Evolutionary conservation across 2,888 invertebrate genomes (phyloP).

Genomic region (Minunthozetes semirufus): DNA sequence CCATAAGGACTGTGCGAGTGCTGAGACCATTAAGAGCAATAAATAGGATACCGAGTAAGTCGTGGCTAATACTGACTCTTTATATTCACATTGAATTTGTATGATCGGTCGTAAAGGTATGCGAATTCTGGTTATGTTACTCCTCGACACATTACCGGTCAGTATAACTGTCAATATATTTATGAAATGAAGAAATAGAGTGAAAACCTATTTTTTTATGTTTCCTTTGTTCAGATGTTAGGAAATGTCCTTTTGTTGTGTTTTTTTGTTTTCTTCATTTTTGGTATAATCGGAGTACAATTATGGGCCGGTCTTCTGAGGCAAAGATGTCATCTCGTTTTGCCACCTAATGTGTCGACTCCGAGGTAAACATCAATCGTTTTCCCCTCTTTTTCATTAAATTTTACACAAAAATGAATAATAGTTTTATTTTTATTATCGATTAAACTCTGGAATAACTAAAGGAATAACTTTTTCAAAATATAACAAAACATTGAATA

Average conservation of each 20-base stretch:
- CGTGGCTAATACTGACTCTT: not conserved
- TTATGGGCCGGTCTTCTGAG: conserved; percentile 96
- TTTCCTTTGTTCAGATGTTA: conserved; percentile 60
- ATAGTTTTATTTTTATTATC: too few relatives aligned
- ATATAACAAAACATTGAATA: not conserved
- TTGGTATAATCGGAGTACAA: conserved; percentile 98
- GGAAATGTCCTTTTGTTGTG: conserved; percentile 93
- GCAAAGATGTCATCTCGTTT: conserved; percentile 79
- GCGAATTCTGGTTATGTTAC: conserved; percentile 95
- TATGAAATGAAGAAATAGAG: not conserved
- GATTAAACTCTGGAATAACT: too few relatives aligned
- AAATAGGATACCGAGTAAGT: conserved; percentile 96
- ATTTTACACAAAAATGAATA: too few relatives aligned
- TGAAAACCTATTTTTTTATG: not conserved
- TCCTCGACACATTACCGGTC: conserved; percentile 86
- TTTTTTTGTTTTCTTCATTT: conserved; percentile 99
- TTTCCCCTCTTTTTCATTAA: too few relatives aligned
- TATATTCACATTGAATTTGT: not conserved
- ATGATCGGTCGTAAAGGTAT: conserved; percentile 64
- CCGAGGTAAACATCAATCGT: conserved; percentile 61
- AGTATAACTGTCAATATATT: conserved; percentile 15
- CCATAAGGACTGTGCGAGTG: conserved; percentile 95
- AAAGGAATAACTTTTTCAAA: not conserved
- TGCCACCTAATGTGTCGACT: conserved; percentile 62
- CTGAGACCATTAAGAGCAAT: conserved; percentile 93